Base-by-base conservation (phyloP, 2,888 invertebrate species). In the Papilio gigon region DNA sequence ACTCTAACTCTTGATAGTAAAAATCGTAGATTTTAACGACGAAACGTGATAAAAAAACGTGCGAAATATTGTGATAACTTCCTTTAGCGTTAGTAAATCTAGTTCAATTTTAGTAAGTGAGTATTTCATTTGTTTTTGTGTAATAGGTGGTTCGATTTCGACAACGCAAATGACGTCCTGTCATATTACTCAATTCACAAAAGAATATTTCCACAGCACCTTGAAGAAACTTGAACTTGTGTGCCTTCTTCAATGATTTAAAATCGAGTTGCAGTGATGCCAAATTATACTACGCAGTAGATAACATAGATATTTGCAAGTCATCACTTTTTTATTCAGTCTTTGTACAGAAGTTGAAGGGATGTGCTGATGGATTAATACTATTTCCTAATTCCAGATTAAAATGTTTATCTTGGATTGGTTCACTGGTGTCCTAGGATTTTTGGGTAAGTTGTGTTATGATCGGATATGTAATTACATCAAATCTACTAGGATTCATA, bases 341-440 rank as follows among this genome's bases (percentile, higher is more conserved):
- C 85, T 85, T 86, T 88, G 84, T 88, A 83, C 83, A 77, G 75
- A 78, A 79, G 68, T 73, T 76, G 75, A 37, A 30, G 73, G 71
- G 74, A 75, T 76, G 74, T 74, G 70, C 65, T 78, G 70, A 80
- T 78, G 73, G 9, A 30, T 56, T 84, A 80, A 82, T 81, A 74
- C 60, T 65, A 60, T 71, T 73, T 75, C 72, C 58, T 71, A 71
- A 65, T 81, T 91, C 77, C 89, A 91, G 90, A 90, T 87, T 85
- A 86, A 90, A 87, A 98, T 98, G 98, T 98, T 98, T 94, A 95
- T 98, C 93, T 96, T 97, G 96, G 98, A 98, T 92, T 98, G 98
- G 97, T 96, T 98, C 87, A 97, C 97, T 88, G 97, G 97, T 82
- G 97, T 98, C 85, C 93, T 98, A 85, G 97, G 97, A 88, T 98